phyloP scores from a whole-genome alignment of 1,140 invertebrate genomes.

The Bombyx mandarina region DNA sequence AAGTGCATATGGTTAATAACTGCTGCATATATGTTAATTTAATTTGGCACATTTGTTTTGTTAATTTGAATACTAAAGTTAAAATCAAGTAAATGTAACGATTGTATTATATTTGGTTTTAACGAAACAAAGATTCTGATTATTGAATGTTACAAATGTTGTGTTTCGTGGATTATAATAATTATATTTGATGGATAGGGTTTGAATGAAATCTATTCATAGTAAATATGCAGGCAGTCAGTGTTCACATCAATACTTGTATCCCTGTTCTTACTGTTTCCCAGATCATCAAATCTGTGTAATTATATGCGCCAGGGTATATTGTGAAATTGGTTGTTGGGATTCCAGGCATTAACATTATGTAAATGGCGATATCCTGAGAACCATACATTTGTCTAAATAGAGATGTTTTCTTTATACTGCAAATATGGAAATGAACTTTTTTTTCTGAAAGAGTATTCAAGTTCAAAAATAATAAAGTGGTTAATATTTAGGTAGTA shows the following conservation, averaged over 20 bases:
- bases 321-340: conserved; percentile 23
- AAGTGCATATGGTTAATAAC: too few species aligned
- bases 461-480: too few species aligned
- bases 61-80: background rate
- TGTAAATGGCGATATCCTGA: conserved; percentile 9
- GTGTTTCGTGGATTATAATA: background rate
- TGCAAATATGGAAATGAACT: too few species aligned
- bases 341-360: conserved; percentile 5
- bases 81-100: background rate
- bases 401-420: too few species aligned
- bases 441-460: too few species aligned
- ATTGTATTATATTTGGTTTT: background rate
- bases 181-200: too few species aligned
- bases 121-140: background rate
- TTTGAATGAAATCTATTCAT: too few species aligned
- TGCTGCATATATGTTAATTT: background rate
- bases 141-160: background rate
- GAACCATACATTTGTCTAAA: conserved; percentile 18
- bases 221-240: too few species aligned
- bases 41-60: too few species aligned
- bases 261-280: conserved; percentile 69
- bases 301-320: conserved; percentile 69
- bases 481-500: too few species aligned
- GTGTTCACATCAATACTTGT: background rate
- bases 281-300: conserved; percentile 62